Percentiles rank a stretch among this genome's conserved stretches.
Evolutionary conservation across 2,113 vertebrate species (phyloP).

Genomic region (Aix galericulata): DNA sequence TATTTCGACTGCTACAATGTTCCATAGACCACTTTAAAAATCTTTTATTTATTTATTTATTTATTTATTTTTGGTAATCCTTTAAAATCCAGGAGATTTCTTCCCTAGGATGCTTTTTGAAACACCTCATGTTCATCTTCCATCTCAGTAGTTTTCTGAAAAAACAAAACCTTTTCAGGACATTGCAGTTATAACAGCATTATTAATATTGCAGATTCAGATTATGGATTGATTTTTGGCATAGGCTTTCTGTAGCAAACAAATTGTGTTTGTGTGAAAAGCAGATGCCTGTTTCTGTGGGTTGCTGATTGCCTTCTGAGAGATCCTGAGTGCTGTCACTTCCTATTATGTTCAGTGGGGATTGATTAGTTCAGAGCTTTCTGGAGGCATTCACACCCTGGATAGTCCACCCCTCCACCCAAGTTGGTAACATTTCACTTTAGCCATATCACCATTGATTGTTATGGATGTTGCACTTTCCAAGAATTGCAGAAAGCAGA

Average conservation of each 20-base stretch:
- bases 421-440: neutral
- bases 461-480: neutral
- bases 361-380: neutral
- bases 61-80: neutral
- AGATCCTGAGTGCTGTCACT: conserved; percentile 24
- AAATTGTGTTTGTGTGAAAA: neutral
- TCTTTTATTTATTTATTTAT: too few species aligned
- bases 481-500: neutral
- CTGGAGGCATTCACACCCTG: neutral
- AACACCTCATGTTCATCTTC: neutral
- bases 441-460: neutral
- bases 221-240: neutral
- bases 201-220: neutral
- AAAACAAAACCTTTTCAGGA: neutral
- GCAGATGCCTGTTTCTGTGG: neutral
- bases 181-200: neutral
- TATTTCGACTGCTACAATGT: conserved; percentile 5
- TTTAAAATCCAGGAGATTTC: conserved; percentile 15
- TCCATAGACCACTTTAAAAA: neutral
- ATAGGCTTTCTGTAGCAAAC: neutral
- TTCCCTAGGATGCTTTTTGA: neutral
- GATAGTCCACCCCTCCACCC: fast-evolving
- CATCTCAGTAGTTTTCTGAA: neutral
- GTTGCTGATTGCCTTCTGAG: neutral
- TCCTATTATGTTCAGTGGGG: neutral